Evolutionary conservation across 2,797 vertebrate species (phyloP), one percentile per base, ranked within the genome.

Genomic region (Poeciliopsis infans): DNA sequence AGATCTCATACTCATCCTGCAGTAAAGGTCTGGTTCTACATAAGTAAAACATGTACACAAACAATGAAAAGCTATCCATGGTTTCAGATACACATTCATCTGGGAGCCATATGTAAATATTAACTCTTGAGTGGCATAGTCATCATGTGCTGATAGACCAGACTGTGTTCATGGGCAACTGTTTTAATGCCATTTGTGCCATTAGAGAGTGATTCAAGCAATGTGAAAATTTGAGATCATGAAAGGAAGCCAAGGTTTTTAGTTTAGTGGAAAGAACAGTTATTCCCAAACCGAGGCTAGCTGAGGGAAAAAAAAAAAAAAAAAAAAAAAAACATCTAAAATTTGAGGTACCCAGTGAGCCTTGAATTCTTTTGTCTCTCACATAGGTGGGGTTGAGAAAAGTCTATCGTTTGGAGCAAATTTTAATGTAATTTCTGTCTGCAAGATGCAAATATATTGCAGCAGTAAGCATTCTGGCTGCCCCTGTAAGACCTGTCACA

Each of bases 381-480:
- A 15, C 28, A 45, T 5, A 41, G 55, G 84, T 87, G 70, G 39
- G 36, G 47, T 28, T 41, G 79, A 78, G 74, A 79, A 41, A 87
- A 61, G 28, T 51, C 74, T 64, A 79, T 83, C 33, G 70, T 28
- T 23, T 10, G 57, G 45, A 84, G 69, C 2, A 64, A 88, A 68
- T 85, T 53, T 74, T 91, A 88, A 89, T 57, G 89, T 88, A 80
- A 66, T 89, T 91, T 83, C 72, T 76, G 13, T 79, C 84, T 83
- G 79, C 75, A 75, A 82, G 83, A 81, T 79, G 81, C 82, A 73
- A 86, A 81, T 68, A 45, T 81, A 79, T 85, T 85, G 46, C 57
- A 80, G 43, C 76, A 92, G 86, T 95, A 89, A 93, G 92, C 92
- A 88, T 76, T 77, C 92, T 74, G 31, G 83, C 78, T 78, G 25